Evolutionary conservation across 2,888 invertebrate species (phyloP).

Genomic region (Chironomus tentans): DNA sequence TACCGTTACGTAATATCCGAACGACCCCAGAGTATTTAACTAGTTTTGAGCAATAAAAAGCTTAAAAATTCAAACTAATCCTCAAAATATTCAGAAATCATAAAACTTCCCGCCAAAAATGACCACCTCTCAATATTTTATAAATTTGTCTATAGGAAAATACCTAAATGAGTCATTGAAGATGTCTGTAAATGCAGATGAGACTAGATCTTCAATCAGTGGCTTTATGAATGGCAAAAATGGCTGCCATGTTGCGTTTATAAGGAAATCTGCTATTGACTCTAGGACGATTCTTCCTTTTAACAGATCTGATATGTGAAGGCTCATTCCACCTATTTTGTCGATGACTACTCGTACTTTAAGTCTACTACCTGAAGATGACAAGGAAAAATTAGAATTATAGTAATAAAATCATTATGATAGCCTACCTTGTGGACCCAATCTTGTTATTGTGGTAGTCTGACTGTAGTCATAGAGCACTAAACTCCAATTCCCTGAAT

Average conservation of each 20-base stretch:
- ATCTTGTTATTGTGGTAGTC: constrained; percentile 43
- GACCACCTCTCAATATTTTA: constrained; percentile 37
- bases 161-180: constrained; percentile 64
- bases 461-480: constrained; percentile 55
- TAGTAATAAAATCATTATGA: background rate
- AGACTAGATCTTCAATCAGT: constrained; percentile 72
- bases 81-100: too few species aligned
- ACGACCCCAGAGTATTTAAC: too few species aligned
- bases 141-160: constrained; percentile 60
- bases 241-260: constrained; percentile 73
- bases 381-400: too few species aligned
- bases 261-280: constrained; percentile 60
- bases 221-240: constrained; percentile 67
- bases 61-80: too few species aligned
- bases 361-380: constrained; percentile 39
- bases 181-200: constrained; percentile 73
- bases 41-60: too few species aligned
- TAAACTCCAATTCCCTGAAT: constrained; percentile 65
- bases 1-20: too few species aligned
- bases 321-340: constrained; percentile 63
- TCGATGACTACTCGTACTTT: constrained; percentile 63
- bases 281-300: constrained; percentile 56
- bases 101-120: too few species aligned
- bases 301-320: constrained; percentile 66
- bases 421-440: constrained; percentile 36